phyloP scores from a whole-genome alignment of 2,113 vertebrate genomes.

The Gasterosteus aculeatus region DNA sequence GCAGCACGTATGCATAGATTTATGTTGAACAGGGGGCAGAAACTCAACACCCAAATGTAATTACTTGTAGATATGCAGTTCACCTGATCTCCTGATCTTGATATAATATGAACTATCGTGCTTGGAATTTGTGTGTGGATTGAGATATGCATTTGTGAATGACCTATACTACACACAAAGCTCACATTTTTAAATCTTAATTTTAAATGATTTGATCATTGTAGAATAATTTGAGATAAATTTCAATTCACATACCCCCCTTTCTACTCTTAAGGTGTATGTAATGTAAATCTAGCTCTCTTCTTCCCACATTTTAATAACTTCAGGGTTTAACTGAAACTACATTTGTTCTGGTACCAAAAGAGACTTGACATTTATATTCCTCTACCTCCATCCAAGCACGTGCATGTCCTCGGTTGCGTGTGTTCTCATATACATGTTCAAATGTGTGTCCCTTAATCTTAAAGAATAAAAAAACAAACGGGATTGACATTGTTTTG shows the following conservation, averaged over 20 bases:
- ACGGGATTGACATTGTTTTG: conserved; percentile 33
- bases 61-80: background rate
- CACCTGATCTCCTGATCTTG: background rate
- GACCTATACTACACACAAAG: background rate
- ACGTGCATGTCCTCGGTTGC: background rate
- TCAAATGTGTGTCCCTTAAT: background rate
- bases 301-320: conserved; percentile 17
- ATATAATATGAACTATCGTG: background rate
- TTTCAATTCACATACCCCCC: background rate
- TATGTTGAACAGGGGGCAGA: background rate
- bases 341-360: conserved; percentile 14
- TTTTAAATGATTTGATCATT: background rate
- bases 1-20: background rate
- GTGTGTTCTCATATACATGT: background rate
- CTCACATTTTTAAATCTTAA: background rate
- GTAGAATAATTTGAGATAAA: background rate
- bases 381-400: background rate
- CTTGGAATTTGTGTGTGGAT: background rate
- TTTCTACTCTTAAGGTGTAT: background rate
- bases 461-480: background rate
- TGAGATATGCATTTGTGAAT: background rate
- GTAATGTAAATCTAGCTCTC: conserved; percentile 23
- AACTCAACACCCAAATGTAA: background rate
- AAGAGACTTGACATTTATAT: conserved; percentile 12
- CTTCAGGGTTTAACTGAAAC: conserved; percentile 29